Percentiles rank a stretch among this genome's conserved stretches.
These are phyloP conservation scores for Hozukius guyotensis DNA, from an alignment of 2,797 vertebrate species.

Conservation along the genomic window DNA sequence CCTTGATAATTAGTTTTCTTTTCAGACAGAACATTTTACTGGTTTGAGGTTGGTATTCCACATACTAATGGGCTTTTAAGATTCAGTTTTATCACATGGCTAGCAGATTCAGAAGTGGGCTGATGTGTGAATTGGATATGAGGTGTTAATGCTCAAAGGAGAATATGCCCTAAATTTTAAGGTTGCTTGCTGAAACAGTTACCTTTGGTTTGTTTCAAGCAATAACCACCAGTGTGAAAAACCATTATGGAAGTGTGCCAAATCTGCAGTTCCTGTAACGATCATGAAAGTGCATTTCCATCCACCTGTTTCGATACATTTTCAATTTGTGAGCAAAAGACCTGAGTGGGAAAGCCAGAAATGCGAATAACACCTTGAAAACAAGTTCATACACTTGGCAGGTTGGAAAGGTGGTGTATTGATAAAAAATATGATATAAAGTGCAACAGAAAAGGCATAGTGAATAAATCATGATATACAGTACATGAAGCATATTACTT, in stretches of 20 bases:
- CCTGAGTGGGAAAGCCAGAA: neutral
- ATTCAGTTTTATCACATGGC: neutral
- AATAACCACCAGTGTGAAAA: neutral
- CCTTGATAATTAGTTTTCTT: slow-evolving; percentile 35
- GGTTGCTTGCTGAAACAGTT: neutral
- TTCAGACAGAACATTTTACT: slow-evolving; percentile 11
- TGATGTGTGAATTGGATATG: neutral
- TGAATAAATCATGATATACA: neutral
- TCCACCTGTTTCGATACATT: neutral
- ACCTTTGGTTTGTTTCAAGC: neutral
- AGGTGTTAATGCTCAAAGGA: neutral
- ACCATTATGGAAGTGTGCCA: neutral
- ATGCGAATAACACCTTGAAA: neutral
- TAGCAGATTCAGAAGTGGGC: neutral
- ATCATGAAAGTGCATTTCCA: neutral
- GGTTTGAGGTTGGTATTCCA: neutral
- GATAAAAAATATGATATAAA: too few relatives aligned
- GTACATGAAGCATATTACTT: neutral
- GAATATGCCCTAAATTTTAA: neutral
- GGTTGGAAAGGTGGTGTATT: neutral
- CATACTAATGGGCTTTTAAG: neutral
- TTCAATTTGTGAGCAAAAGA: neutral
- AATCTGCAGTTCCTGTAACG: neutral
- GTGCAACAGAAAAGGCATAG: neutral
- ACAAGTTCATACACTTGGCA: neutral